phyloP scores from a whole-genome alignment of 2,113 vertebrate genomes.

The Trichomycterus rosablanca region DNA sequence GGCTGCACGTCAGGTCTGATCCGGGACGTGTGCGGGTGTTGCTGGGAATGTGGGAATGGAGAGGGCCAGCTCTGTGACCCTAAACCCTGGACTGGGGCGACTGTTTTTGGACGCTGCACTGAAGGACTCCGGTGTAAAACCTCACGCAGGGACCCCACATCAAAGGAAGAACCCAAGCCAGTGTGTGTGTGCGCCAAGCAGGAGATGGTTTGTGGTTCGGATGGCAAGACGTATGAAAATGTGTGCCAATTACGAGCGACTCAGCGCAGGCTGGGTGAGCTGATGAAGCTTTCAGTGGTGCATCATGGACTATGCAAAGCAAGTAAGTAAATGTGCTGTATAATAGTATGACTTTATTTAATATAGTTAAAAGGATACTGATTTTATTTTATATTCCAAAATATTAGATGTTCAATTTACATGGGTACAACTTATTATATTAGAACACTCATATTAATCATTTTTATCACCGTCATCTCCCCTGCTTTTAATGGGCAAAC shows the following conservation, averaged over 20 bases:
- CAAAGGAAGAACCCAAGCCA: conserved; percentile 32
- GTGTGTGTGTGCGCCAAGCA: conserved; percentile 50
- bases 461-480: no score
- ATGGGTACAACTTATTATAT: no score
- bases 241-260: conserved; percentile 47
- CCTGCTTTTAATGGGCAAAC: no score
- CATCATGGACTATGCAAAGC: conserved; percentile 54
- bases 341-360: not conserved
- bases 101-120: conserved; percentile 48
- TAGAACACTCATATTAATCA: no score
- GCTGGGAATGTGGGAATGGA: conserved; percentile 56
- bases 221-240: conserved; percentile 53
- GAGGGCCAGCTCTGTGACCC: conserved; percentile 56
- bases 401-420: no score
- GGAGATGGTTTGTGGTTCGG: conserved; percentile 49
- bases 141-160: conserved; percentile 15
- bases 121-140: conserved; percentile 46
- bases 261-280: conserved; percentile 22
- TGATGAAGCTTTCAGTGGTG: conserved; percentile 26
- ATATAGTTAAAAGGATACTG: no score
- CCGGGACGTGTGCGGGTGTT: conserved; percentile 51
- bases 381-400: no score
- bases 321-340: conserved; percentile 43
- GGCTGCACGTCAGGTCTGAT: conserved; percentile 45
- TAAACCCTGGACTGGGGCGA: conserved; percentile 15